Percentiles rank a stretch among this genome's conserved stretches.
Evolutionary conservation across 2,888 invertebrate genomes (phyloP).

Genomic region (Deilephila elpenor): DNA sequence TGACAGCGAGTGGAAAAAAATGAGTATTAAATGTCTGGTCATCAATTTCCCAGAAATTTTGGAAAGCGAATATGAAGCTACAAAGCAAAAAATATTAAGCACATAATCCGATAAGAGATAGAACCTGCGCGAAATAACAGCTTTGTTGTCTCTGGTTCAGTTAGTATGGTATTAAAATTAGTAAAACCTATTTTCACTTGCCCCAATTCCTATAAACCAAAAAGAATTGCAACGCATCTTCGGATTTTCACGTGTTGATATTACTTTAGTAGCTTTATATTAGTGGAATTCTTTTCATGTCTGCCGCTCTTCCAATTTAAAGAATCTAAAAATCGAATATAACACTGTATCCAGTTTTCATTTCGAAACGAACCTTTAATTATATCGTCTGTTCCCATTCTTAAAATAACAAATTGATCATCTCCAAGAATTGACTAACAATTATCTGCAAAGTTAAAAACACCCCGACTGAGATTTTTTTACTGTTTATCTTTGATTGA

Average conservation of each 20-base stretch:
- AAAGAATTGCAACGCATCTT: too few species aligned
- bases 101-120: neutral
- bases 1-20: neutral
- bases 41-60: neutral
- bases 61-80: neutral
- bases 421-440: constrained; percentile 6
- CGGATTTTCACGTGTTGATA: too few species aligned
- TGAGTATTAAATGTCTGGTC: neutral
- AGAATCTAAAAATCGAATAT: too few species aligned
- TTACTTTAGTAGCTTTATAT: too few species aligned
- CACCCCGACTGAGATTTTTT: neutral
- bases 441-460: neutral
- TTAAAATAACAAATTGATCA: constrained; percentile 14
- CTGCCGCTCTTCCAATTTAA: too few species aligned
- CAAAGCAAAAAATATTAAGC: neutral
- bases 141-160: too few species aligned
- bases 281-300: too few species aligned
- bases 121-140: too few species aligned
- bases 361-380: neutral
- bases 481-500: too few species aligned
- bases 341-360: neutral
- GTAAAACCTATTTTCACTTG: too few species aligned
- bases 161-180: too few species aligned
- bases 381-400: neutral
- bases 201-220: too few species aligned